A percentile compares a stretch with the other conserved stretches of the same genome.
Conservation (phyloP, 2,888 invertebrate genomes). For the Drosophila macrospina region DNA sequence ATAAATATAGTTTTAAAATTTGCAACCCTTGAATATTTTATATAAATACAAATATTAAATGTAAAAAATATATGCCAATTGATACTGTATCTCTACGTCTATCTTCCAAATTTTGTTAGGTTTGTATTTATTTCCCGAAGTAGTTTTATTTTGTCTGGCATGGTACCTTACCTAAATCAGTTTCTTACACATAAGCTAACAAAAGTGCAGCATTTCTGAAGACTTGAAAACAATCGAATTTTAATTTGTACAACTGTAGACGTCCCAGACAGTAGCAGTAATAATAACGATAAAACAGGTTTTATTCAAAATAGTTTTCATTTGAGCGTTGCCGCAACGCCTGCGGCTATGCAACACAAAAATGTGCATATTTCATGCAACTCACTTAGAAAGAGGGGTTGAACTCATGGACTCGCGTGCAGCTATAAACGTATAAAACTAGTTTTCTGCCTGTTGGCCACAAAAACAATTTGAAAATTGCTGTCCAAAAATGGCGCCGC, state of each 20-base stretch:
- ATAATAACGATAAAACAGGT: constrained; percentile 30
- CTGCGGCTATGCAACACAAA: constrained; percentile 61
- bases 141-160: too few relatives aligned
- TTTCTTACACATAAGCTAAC: constrained; percentile 25
- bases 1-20: too few relatives aligned
- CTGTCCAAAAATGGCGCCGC: constrained; percentile 68
- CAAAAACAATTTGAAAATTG: constrained; percentile 80
- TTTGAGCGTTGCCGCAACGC: constrained; percentile 53
- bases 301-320: constrained; percentile 48
- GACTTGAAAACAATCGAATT: constrained; percentile 64
- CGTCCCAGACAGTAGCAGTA: constrained; percentile 17
- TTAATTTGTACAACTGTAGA: constrained; percentile 72
- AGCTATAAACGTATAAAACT: constrained; percentile 39
- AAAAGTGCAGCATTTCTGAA: constrained; percentile 15
- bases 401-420: constrained; percentile 48
- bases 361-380: constrained; percentile 52
- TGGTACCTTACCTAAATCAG: constrained; percentile 19
- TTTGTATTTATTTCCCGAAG: too few relatives aligned
- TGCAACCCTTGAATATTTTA: too few relatives aligned
- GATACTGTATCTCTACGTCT: too few relatives aligned
- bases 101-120: too few relatives aligned
- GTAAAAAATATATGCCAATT: too few relatives aligned
- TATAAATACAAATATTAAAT: too few relatives aligned
- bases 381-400: constrained; percentile 9
- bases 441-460: constrained; percentile 39